phyloP scores from a whole-genome alignment of 2,113 vertebrate species.

The Hippocampus guttulatus region DNA sequence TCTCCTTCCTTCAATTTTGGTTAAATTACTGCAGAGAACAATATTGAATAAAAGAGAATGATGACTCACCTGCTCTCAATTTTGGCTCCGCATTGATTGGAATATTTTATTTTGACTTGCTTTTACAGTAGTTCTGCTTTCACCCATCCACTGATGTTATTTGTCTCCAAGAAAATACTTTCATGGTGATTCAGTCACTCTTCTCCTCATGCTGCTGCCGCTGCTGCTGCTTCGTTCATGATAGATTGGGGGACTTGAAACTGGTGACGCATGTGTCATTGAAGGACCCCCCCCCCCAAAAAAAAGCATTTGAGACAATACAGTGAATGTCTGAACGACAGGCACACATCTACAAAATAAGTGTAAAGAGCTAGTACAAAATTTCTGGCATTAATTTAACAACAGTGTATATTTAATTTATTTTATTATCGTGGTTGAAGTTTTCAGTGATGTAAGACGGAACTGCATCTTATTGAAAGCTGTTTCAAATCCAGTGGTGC shows the following conservation, averaged over 20 bases:
- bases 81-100: background rate
- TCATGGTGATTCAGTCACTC: constrained; percentile 35
- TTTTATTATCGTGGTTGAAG: background rate
- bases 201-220: constrained; percentile 26
- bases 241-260: constrained; percentile 10
- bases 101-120: constrained; percentile 8
- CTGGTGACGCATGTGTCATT: constrained; percentile 7
- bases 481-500: background rate
- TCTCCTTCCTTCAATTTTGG: constrained; percentile 26
- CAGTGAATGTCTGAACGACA: background rate
- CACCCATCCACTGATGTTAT: constrained; percentile 3
- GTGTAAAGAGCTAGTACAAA: background rate
- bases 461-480: background rate
- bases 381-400: background rate
- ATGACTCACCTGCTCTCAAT: constrained; percentile 17
- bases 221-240: constrained; percentile 16
- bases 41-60: background rate
- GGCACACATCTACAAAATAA: background rate
- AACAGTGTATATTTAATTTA: background rate
- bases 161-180: constrained; percentile 24
- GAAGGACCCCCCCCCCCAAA: background rate
- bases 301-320: background rate
- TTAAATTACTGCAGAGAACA: constrained; percentile 8
- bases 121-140: constrained; percentile 25
- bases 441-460: background rate